Percentiles rank a stretch among this genome's conserved stretches.
phyloP scores from a whole-genome alignment of 2,888 invertebrate species.

The Agrotis ipsilon region DNA sequence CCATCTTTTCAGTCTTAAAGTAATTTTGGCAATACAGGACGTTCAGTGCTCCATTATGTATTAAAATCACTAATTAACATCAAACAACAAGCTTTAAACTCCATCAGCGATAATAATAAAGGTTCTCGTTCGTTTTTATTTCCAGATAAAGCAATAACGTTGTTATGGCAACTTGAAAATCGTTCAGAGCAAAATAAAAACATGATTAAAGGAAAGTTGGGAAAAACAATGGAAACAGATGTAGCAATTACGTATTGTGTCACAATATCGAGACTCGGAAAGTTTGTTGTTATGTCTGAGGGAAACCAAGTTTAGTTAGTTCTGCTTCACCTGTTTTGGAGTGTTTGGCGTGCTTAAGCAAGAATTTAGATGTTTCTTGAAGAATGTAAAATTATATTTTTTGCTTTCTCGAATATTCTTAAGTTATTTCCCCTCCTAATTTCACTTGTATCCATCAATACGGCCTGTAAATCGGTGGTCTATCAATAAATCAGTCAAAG shows the following conservation, averaged over 20 bases:
- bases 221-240: slow-evolving; percentile 34
- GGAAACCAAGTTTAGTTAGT: slow-evolving; percentile 12
- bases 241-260: slow-evolving; percentile 43
- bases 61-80: not conserved
- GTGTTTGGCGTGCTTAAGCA: not conserved
- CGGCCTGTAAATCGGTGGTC: not conserved
- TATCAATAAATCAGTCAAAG: slow-evolving; percentile 1
- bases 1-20: too few species aligned
- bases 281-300: slow-evolving; percentile 29
- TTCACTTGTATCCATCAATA: not conserved
- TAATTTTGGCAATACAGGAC: too few species aligned
- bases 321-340: slow-evolving; percentile 35
- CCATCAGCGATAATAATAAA: not conserved
- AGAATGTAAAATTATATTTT: slow-evolving; percentile 7
- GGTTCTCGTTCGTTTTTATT: slow-evolving; percentile 14
- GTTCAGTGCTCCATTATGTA: too few species aligned
- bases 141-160: slow-evolving; percentile 26
- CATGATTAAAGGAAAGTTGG: slow-evolving; percentile 37
- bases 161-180: slow-evolving; percentile 32
- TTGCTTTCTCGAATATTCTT: not conserved
- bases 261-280: slow-evolving; percentile 20
- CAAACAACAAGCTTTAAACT: slow-evolving; percentile 5
- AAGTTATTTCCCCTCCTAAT: too few species aligned
- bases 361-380: not conserved
- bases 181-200: slow-evolving; percentile 44